phyloP scores from a whole-genome alignment of 2,113 vertebrate genomes.

The Erythrolamprus reginae region DNA sequence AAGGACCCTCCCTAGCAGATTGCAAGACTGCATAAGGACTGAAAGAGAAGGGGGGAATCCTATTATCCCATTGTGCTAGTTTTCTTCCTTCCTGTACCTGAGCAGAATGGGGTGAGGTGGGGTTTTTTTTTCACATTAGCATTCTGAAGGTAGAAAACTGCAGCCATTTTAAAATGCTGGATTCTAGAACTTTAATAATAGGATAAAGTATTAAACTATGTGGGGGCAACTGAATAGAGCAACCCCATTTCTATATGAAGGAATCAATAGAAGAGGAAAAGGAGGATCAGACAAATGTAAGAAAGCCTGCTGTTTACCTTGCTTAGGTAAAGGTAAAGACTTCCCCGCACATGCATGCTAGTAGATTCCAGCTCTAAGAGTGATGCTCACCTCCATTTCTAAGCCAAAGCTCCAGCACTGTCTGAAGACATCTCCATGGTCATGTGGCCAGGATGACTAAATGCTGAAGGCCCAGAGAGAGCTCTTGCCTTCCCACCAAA shows the following conservation, averaged over 20 bases:
- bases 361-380: no score
- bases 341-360: no score
- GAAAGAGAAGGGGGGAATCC: not conserved
- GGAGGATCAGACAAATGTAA: not conserved
- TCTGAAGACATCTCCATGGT: no score
- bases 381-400: no score
- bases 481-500: no score
- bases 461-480: no score
- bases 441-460: no score
- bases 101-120: not conserved
- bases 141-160: not conserved
- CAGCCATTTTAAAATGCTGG: not conserved
- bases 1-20: not conserved
- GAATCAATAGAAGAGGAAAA: not conserved
- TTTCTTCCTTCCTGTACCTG: not conserved
- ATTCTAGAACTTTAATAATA: not conserved
- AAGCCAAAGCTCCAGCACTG: no score
- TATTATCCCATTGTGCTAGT: not conserved
- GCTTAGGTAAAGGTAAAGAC: not conserved
- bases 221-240: not conserved
- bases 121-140: not conserved
- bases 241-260: not conserved
- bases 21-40: not conserved
- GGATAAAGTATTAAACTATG: not conserved
- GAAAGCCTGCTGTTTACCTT: not conserved